Base-by-base conservation (phyloP, 2,888 invertebrate genomes). In the Neocrepidodera transversa region DNA sequence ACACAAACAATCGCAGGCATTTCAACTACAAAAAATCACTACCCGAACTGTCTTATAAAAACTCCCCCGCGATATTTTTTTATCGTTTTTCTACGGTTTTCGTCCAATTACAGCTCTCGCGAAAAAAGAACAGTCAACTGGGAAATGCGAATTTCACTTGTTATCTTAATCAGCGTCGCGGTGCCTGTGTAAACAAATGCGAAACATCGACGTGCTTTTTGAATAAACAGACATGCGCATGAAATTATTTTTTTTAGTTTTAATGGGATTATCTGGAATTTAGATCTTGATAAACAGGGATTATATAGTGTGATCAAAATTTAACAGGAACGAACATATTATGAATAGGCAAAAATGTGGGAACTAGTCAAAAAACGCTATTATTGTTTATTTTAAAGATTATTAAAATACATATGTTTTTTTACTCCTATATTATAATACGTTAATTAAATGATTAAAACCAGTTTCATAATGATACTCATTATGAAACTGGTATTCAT, bases 91-190 rank as follows among this genome's bases (percentile, higher is more conserved):
- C 13, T n/a, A n/a, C 10, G 14, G 16, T 16, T 16, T 42, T 20
- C 20, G 20, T 2, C 20, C 4, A 23, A 20, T 20, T 42, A 11
- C 7, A 20, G 16, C 18, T 20, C 18, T 18, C 20, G 20, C 42
- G 13, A 42, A 42, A 42, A n/a, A 45, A 45, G 11, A 18, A 8
- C 13, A 43, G 13, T 16, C 23, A 30, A 17, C 8, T 13, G 17
- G 38, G 20, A 58, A 38, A 45, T 45, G 54, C 65, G 60, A 61
- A 40, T 54, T 57, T 60, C 65, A 51, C 54, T 62, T 63, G 65
- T 65, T 65, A 63, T 65, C 65, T 59, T 63, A 61, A 61, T 60
- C 43, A 57, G 63, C 65, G 63, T 61, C 63, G 63, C 65, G 63
- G 55, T 57, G 63, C 55, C 47, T 63, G 43, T 57, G 61, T 58